These are phyloP conservation scores for Oscheius sp. DNA, from an alignment of 2,888 invertebrate species.

Conservation along the genomic window DNA sequence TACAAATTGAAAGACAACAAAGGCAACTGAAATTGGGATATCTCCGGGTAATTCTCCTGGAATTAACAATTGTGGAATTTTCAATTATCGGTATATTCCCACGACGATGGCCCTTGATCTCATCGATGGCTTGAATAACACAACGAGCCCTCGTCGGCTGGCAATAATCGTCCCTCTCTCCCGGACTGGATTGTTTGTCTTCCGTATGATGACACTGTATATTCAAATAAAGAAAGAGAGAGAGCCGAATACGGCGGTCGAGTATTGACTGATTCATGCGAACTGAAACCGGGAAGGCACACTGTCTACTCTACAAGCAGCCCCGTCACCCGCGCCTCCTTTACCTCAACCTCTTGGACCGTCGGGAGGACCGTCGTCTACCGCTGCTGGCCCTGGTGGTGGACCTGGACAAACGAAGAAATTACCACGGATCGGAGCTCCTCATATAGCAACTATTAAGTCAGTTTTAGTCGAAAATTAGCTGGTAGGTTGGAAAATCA, in stretches of 20 bases:
- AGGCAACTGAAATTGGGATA: neutral
- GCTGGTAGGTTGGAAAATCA: neutral
- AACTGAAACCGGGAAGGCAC: constrained; percentile 3
- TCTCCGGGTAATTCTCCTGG: neutral
- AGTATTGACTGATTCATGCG: constrained; percentile 33
- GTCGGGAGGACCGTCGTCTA: too few species aligned
- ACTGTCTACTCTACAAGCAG: constrained; percentile 2
- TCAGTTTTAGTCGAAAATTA: neutral
- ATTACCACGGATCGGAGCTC: constrained; percentile 12
- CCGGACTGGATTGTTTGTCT: constrained; percentile 20
- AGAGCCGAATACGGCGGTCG: constrained; percentile 23
- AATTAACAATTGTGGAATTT: neutral
- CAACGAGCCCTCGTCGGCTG: too few species aligned
- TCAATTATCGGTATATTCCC: too few species aligned
- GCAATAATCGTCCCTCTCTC: too few species aligned
- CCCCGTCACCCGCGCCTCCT: constrained; percentile 2
- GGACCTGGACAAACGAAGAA: neutral
- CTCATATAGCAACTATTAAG: constrained; percentile 23
- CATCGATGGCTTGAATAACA: too few species aligned
- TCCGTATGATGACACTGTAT: constrained; percentile 33
- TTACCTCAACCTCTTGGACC: neutral
- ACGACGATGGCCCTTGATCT: too few species aligned
- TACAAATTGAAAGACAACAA: too few species aligned
- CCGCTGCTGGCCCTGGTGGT: too few species aligned
- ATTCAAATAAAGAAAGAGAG: constrained; percentile 28